A percentile compares a stretch with the other conserved stretches of the same genome.
Evolutionary conservation across 2,797 vertebrate species (phyloP).

Genomic region (Ctenosaura bakeri): DNA sequence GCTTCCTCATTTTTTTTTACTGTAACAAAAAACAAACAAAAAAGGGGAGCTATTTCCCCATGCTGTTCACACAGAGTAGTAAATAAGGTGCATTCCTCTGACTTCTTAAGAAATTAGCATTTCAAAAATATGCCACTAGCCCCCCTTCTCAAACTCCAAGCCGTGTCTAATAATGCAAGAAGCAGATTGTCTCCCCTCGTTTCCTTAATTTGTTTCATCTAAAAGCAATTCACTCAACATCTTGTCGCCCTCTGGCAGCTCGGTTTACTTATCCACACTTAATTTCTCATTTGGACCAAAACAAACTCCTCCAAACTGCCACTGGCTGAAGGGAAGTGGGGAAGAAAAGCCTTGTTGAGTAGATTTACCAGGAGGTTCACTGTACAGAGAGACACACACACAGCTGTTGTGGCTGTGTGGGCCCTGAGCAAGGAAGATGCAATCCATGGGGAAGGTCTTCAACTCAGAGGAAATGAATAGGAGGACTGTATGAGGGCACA

Average conservation of each 20-base stretch:
- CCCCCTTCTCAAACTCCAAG: constrained; percentile 77
- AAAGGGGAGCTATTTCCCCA: constrained; percentile 46
- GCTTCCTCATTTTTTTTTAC: background rate
- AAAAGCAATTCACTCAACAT: constrained; percentile 83
- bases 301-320: constrained; percentile 77
- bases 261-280: constrained; percentile 80
- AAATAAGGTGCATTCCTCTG: constrained; percentile 76
- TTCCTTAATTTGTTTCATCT: constrained; percentile 84
- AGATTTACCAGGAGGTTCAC: constrained; percentile 51
- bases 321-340: constrained; percentile 60
- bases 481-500: background rate
- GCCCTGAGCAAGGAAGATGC: background rate
- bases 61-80: constrained; percentile 71
- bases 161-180: constrained; percentile 81
- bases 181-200: constrained; percentile 81
- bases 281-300: constrained; percentile 83
- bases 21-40: constrained; percentile 26
- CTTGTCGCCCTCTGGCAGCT: constrained; percentile 83
- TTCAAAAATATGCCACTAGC: constrained; percentile 79
- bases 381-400: background rate
- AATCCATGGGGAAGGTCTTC: background rate
- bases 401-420: background rate
- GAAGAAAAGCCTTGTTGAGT: constrained; percentile 30
- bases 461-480: background rate
- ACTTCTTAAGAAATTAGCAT: constrained; percentile 78